Percentiles rank a stretch among this genome's conserved stretches.
phyloP scores from a whole-genome alignment of 2,113 vertebrate species.

The Cacatua alba region DNA sequence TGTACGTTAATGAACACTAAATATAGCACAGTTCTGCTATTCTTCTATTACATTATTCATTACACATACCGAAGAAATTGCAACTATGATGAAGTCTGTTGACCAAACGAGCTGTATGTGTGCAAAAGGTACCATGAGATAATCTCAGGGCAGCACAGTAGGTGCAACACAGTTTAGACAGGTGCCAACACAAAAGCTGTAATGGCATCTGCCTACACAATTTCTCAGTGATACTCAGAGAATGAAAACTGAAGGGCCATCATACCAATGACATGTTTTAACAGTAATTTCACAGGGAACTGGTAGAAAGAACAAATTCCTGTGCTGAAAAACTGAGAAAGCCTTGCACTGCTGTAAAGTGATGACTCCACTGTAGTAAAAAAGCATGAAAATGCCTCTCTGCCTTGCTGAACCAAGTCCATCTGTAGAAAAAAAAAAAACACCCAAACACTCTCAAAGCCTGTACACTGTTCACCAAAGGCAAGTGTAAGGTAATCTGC shows the following conservation, averaged over 20 bases:
- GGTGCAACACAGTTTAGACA: background rate
- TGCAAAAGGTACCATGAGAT: background rate
- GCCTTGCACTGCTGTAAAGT: background rate
- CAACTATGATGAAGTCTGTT: background rate
- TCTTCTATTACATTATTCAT: conserved; percentile 47
- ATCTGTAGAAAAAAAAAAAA: background rate
- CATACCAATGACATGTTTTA: background rate
- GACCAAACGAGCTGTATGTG: background rate
- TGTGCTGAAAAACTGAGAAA: background rate
- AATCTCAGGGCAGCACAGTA: background rate
- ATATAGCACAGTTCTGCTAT: conserved; percentile 11
- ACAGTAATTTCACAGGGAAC: background rate
- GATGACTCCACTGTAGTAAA: background rate
- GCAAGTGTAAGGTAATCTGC: background rate
- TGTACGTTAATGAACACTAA: conserved; percentile 37
- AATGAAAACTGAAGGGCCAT: background rate
- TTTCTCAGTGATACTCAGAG: background rate
- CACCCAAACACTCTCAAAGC: background rate
- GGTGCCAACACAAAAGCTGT: background rate
- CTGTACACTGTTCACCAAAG: background rate
- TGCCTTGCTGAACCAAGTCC: background rate
- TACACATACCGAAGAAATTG: background rate
- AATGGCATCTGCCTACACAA: background rate
- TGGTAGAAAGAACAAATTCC: background rate
- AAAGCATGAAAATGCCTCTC: background rate